These are phyloP conservation scores for Lepus timidus DNA, from an alignment of 2,113 vertebrate species.

Conservation along the genomic window DNA sequence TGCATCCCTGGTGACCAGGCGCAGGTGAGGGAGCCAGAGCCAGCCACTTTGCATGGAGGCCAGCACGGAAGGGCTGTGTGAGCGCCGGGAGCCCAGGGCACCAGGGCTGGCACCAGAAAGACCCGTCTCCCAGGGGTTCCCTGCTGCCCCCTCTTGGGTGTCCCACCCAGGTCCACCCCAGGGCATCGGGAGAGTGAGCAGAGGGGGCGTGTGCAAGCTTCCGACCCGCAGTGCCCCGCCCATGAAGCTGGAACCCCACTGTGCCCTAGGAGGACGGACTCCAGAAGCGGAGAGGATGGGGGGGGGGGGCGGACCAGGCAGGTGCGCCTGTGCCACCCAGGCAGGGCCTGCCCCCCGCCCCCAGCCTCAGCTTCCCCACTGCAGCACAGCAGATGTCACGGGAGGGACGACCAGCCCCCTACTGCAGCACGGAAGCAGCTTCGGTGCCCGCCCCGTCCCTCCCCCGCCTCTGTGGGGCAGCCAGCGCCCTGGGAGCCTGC, in stretches of 20 bases:
- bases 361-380: not conserved
- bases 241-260: not conserved
- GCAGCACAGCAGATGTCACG: not conserved
- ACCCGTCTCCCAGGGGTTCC: not conserved
- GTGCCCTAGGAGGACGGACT: not conserved
- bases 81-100: not conserved
- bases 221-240: rapidly evolving
- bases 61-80: not conserved
- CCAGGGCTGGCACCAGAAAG: not conserved
- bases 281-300: not conserved
- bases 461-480: not conserved
- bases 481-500: not conserved
- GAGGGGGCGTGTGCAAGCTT: too few species aligned
- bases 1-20: not conserved
- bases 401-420: not conserved
- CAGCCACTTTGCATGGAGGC: constrained; percentile 1
- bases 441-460: too few species aligned
- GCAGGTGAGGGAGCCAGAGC: not conserved
- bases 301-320: not conserved
- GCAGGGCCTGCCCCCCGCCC: not conserved
- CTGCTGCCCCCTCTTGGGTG: not conserved
- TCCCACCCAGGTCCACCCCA: not conserved
- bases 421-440: too few species aligned
- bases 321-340: not conserved
- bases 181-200: not conserved